Conservation (phyloP, 2,113 vertebrate genomes). For the Halichoeres trimaculatus region DNA sequence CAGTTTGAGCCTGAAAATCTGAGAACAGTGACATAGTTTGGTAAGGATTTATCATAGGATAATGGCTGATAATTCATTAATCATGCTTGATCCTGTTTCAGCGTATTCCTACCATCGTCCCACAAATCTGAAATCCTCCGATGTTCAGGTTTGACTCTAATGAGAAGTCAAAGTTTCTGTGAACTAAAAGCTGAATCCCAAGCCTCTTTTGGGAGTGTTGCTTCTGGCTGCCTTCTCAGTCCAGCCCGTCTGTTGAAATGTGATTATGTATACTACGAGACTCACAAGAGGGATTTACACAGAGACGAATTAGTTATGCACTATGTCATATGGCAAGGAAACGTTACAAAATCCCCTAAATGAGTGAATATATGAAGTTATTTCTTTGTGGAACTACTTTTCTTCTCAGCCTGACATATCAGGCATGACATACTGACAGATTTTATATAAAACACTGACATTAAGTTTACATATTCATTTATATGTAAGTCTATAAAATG, state of each 20-base stretch:
- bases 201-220: constrained; percentile 42
- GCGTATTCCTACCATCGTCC: background rate
- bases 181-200: constrained; percentile 27
- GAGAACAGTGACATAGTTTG: background rate
- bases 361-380: constrained; percentile 41
- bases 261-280: constrained; percentile 48
- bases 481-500: constrained; percentile 1
- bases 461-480: constrained; percentile 1
- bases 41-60: constrained; percentile 27
- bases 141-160: constrained; percentile 20
- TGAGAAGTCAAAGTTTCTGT: constrained; percentile 7
- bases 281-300: constrained; percentile 46
- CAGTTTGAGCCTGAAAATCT: constrained; percentile 24
- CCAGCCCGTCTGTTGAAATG: constrained; percentile 43
- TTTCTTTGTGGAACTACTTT: constrained; percentile 39
- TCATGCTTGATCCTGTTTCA: constrained; percentile 12
- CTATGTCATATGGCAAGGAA: constrained; percentile 41
- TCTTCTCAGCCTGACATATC: background rate
- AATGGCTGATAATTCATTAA: constrained; percentile 23
- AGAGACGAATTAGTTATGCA: constrained; percentile 51
- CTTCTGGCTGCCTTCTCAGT: constrained; percentile 46
- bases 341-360: constrained; percentile 40
- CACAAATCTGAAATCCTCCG: background rate
- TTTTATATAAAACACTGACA: constrained; percentile 19
- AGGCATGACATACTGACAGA: constrained; percentile 5